Evolutionary conservation across 2,888 invertebrate genomes (phyloP), one percentile per base, ranked within the genome.

Genomic region (Cantharis rustica): DNA sequence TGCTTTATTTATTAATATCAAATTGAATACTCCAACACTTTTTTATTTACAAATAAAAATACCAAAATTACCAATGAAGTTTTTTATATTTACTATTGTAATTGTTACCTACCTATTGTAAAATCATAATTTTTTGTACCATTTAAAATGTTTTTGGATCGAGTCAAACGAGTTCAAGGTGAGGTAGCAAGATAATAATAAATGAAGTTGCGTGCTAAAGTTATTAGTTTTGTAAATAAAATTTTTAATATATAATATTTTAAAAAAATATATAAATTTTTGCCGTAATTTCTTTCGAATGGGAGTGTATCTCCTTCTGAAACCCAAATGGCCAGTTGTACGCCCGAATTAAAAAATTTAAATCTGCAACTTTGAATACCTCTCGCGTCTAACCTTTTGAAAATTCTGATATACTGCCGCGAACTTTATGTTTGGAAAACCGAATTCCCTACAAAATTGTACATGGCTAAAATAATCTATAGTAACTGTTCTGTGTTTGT

Each of bases 61-160:
- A 47, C n/a, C n/a, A n/a, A 47, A 31, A 47, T n/a, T 47, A n/a
- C 47, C n/a, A 47, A 47, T n/a, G 47, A 47, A n/a, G 47, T 84
- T 84, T 84, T 82, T 84, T 84, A 83, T 84, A 71, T 23, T 15
- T 71, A 62, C 23, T 73, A 72, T 64, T 64, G 16, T 16, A 75
- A 77, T 72, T 72, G 71, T 69, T 74, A 75, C 71, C 47, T 47
- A 47, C 47, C 64, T 69, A 23, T 69, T 16, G 68, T 69, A 71
- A 26, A 47, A 74, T 71, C 71, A 73, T 74, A 77, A 74, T 77
- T 77, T 77, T 77, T 77, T 77, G 73, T 76, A 68, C 61, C 73
- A 73, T 77, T 77, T 70, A 74, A 69, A 77, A 77, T 47, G 73
- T 78, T 69, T 70, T 71, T 75, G 72, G 26, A 75, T 78, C 31